phyloP scores from a whole-genome alignment of 2,797 vertebrate genomes.

The Lacerta bilineata region DNA sequence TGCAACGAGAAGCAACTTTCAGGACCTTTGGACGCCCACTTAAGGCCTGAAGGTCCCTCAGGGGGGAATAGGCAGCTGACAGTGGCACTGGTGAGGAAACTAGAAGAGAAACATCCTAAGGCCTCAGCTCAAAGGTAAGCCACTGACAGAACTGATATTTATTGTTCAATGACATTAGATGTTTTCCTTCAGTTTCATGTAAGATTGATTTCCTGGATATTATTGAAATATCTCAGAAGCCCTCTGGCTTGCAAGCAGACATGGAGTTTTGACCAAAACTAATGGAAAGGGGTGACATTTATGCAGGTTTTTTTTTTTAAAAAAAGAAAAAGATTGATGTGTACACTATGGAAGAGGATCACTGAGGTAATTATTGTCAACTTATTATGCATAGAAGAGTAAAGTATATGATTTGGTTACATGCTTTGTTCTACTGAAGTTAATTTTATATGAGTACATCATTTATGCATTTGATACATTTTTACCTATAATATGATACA shows the following conservation, averaged over 20 bases:
- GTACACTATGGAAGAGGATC: slow-evolving; percentile 39
- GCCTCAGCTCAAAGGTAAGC: slow-evolving; percentile 91
- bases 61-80: slow-evolving; percentile 83
- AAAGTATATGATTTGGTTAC: slow-evolving; percentile 20
- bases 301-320: slow-evolving; percentile 47
- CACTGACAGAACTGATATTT: slow-evolving; percentile 91
- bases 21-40: slow-evolving; percentile 74
- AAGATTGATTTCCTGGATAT: slow-evolving; percentile 93
- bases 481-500: not conserved
- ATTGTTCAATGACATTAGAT: slow-evolving; percentile 98
- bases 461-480: slow-evolving; percentile 1
- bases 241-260: slow-evolving; percentile 87
- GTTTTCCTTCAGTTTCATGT: slow-evolving; percentile 96
- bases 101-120: slow-evolving; percentile 86
- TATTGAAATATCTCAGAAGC: slow-evolving; percentile 94
- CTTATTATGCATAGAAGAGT: not conserved
- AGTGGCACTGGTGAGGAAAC: slow-evolving; percentile 87
- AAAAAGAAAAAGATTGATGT: slow-evolving; percentile 57
- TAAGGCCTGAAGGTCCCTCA: slow-evolving; percentile 76
- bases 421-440: slow-evolving; percentile 16
- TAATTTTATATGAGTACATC: slow-evolving; percentile 14
- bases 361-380: slow-evolving; percentile 33
- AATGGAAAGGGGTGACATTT: slow-evolving; percentile 78
- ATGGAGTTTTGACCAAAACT: slow-evolving; percentile 76
- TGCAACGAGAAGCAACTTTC: slow-evolving; percentile 75